Evolutionary conservation across 2,113 vertebrate genomes (phyloP).

Genomic region (Albula goreensis): DNA sequence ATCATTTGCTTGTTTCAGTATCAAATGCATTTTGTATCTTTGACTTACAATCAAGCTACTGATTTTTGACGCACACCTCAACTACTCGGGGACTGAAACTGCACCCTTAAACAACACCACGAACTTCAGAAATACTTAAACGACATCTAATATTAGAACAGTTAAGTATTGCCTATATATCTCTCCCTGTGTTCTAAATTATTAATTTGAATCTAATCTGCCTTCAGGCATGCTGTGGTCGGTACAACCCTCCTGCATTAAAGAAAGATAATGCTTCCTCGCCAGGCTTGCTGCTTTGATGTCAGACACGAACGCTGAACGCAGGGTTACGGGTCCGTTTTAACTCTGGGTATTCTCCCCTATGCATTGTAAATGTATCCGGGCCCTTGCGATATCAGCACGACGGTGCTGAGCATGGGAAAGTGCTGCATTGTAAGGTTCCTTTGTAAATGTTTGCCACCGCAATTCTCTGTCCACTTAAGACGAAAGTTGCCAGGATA

Average conservation of each 20-base stretch:
- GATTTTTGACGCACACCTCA: background rate
- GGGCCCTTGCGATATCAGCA: constrained; percentile 46
- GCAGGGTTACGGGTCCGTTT: constrained; percentile 49
- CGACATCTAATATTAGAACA: constrained; percentile 30
- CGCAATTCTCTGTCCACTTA: fast-evolving
- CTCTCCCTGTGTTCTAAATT: constrained; percentile 46
- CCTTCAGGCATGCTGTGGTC: constrained; percentile 47
- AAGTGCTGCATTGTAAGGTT: background rate
- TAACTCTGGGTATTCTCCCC: constrained; percentile 44
- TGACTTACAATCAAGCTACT: background rate
- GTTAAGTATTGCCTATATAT: constrained; percentile 49
- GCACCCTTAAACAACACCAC: no score
- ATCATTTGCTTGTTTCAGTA: no score
- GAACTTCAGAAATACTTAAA: background rate
- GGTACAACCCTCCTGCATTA: constrained; percentile 50
- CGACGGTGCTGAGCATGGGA: background rate
- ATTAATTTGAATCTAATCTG: constrained; percentile 56
- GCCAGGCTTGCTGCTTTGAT: constrained; percentile 47
- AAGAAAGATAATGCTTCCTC: constrained; percentile 38
- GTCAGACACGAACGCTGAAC: constrained; percentile 49
- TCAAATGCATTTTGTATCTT: no score
- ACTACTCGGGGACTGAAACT: background rate
- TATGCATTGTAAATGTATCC: constrained; percentile 56
- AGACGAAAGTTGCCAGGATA: background rate
- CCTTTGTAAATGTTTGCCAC: background rate